Evolutionary conservation across 2,888 invertebrate genomes (phyloP).

Genomic region (Byasa hedistus): DNA sequence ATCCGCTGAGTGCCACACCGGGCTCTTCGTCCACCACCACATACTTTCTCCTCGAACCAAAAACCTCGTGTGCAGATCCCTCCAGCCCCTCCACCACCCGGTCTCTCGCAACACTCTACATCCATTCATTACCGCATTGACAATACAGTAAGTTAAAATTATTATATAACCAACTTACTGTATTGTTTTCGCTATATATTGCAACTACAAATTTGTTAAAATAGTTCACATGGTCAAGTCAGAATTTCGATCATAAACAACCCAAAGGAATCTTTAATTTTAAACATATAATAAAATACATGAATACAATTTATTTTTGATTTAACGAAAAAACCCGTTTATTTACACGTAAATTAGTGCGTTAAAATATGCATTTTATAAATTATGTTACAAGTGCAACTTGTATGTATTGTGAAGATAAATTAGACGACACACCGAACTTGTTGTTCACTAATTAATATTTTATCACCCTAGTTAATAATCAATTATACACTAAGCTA

Average conservation of each 20-base stretch:
- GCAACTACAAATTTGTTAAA: background rate
- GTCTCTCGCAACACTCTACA: constrained; percentile 12
- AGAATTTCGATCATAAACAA: background rate
- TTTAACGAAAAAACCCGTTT: background rate
- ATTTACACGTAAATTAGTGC: background rate
- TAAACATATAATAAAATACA: no score
- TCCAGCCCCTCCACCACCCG: constrained; percentile 42
- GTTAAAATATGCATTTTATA: background rate
- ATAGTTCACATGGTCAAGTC: background rate
- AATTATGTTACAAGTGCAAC: background rate
- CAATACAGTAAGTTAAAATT: background rate
- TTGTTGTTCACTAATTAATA: constrained; percentile 7
- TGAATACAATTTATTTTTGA: background rate
- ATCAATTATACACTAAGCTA: background rate
- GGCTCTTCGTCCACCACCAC: constrained; percentile 70
- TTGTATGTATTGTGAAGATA: constrained; percentile 12
- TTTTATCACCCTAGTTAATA: constrained; percentile 9
- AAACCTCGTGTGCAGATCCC: constrained; percentile 44
- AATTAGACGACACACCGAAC: constrained; percentile 3
- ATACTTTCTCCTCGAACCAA: constrained; percentile 71
- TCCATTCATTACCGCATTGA: constrained; percentile 11
- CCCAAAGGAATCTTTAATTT: no score
- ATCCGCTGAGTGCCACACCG: constrained; percentile 61
- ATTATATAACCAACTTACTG: no score
- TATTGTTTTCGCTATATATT: no score